Evolutionary conservation across 64 coral and sea anemone species (phyloP).

Genomic region (Stichodactyla helianthus): DNA sequence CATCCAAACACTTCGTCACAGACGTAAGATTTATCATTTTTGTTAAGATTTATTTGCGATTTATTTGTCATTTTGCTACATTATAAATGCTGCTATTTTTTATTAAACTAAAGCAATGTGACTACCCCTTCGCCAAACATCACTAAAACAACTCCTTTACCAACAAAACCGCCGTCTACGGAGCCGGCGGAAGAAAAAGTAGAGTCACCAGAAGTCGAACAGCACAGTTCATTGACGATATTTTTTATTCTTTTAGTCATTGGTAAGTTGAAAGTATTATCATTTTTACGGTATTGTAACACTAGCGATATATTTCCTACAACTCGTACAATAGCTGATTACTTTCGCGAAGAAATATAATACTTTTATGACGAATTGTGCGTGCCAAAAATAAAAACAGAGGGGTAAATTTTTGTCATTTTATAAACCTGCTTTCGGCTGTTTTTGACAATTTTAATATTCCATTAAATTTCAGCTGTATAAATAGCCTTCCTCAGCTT

Average conservation of each 20-base stretch:
- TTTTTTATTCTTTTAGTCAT: slow-evolving; percentile 98
- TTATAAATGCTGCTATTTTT: neutral
- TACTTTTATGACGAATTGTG: no score
- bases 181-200: slow-evolving; percentile 56
- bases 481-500: no score
- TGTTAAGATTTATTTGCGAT: neutral
- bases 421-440: no score
- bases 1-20: neutral
- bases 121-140: slow-evolving; percentile 24
- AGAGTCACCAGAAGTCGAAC: slow-evolving; percentile 83
- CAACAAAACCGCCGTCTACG: slow-evolving; percentile 39
- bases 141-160: slow-evolving; percentile 31
- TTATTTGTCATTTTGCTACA: neutral
- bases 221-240: slow-evolving; percentile 94
- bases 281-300: no score
- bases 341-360: no score
- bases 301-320: no score
- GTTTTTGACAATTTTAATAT: no score
- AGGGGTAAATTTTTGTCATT: no score
- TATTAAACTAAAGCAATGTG: slow-evolving; percentile 9
- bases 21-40: neutral
- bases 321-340: no score
- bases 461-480: no score
- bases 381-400: no score
- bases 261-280: slow-evolving; percentile 53